These are phyloP conservation scores for Deilephila elpenor DNA, from an alignment of 2,888 invertebrate species.

Conservation along the genomic window DNA sequence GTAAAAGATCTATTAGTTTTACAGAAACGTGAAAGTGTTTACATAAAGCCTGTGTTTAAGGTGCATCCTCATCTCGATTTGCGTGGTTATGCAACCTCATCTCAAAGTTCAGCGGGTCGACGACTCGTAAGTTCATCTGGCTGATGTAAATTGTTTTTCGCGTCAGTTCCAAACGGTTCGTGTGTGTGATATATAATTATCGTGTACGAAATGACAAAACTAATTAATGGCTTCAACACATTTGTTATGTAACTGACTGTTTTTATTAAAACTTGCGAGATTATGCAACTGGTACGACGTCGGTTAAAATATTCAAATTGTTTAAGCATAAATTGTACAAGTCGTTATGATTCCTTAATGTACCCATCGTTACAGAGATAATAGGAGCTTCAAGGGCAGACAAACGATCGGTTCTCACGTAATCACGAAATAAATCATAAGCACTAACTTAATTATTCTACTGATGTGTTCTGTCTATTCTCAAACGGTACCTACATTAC, in stretches of 20 bases:
- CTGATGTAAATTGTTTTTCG: conserved; percentile 49
- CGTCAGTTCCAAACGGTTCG: not conserved
- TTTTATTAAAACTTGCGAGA: not conserved
- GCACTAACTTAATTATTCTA: not conserved
- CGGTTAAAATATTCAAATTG: not conserved
- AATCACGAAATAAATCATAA: not conserved
- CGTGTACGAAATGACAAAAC: not conserved
- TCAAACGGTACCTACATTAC: not conserved
- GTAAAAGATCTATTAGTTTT: conserved; percentile 52
- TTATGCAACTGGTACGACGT: not conserved
- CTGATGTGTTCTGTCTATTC: not conserved
- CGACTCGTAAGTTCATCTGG: conserved; percentile 50
- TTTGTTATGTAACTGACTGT: not conserved
- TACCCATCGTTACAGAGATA: not conserved
- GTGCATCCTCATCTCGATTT: conserved; percentile 71
- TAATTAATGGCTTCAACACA: conserved; percentile 1
- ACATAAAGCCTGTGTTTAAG: conserved; percentile 59
- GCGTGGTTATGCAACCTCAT: conserved; percentile 75
- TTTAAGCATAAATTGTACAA: not conserved
- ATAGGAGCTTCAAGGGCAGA: not conserved
- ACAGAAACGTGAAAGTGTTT: conserved; percentile 73
- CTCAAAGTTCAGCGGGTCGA: conserved; percentile 70
- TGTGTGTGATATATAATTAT: conserved; percentile 13
- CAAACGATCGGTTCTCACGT: not conserved
- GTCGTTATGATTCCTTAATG: not conserved